phyloP scores from a whole-genome alignment of 2,888 invertebrate species.

The Tanypteryx hageni region DNA sequence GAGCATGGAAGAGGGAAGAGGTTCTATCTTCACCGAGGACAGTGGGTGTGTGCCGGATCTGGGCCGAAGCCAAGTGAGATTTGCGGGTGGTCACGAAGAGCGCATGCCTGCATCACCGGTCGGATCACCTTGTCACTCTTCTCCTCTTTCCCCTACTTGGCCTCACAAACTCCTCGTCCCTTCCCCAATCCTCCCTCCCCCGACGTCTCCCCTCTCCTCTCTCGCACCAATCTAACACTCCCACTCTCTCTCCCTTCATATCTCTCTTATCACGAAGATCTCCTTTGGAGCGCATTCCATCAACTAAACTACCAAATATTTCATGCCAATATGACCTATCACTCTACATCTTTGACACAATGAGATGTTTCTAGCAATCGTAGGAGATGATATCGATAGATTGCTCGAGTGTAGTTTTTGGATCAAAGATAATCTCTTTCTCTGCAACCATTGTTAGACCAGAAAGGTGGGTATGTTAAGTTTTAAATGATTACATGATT shows the following conservation, averaged over 20 bases:
- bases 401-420: too few relatives aligned
- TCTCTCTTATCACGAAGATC: not conserved
- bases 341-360: not conserved
- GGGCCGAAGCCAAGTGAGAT: slow-evolving; percentile 19
- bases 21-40: not conserved
- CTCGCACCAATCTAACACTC: not conserved
- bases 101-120: slow-evolving; percentile 23
- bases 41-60: not conserved
- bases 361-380: not conserved
- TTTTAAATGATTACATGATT: too few relatives aligned
- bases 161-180: not conserved
- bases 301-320: not conserved
- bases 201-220: not conserved
- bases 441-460: too few relatives aligned
- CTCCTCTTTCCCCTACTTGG: not conserved
- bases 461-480: too few relatives aligned
- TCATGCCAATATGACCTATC: slow-evolving; percentile 19
- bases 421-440: too few relatives aligned
- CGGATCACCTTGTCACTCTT: slow-evolving; percentile 21
- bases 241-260: not conserved
- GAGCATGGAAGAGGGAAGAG: not conserved
- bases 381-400: not conserved
- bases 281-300: not conserved
- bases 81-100: slow-evolving; percentile 13
- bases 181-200: not conserved